Conservation (phyloP, 2,888 invertebrate species). For the Tortricodes alternella region DNA sequence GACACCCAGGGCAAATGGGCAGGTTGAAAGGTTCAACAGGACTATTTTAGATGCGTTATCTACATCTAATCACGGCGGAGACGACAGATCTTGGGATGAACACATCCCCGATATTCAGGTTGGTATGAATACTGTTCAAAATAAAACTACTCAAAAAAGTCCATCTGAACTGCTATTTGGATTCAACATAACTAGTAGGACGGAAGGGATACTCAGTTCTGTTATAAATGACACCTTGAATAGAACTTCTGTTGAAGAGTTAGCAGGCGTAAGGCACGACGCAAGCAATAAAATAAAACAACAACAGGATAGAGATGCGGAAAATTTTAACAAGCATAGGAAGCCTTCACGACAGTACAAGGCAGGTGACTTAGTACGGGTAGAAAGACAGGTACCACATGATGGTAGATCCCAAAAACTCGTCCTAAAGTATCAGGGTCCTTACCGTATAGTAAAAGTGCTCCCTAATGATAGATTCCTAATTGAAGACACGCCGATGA, state of each 20-base stretch:
- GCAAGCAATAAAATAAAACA: no score
- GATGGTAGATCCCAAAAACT: background rate
- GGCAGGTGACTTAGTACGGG: no score
- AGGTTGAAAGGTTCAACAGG: slow-evolving; percentile 20
- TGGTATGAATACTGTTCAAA: slow-evolving; percentile 5
- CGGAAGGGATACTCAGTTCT: background rate
- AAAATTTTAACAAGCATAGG: background rate
- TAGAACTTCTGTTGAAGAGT: no score
- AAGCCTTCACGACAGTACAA: background rate
- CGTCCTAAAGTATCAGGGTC: no score
- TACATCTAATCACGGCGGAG: slow-evolving; percentile 7
- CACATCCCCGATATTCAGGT: no score
- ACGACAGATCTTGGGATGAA: slow-evolving; percentile 15
- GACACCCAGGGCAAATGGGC: slow-evolving; percentile 21
- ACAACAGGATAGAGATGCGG: background rate
- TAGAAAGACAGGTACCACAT: background rate
- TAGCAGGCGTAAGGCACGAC: no score
- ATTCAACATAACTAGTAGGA: no score
- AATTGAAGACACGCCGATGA: slow-evolving; percentile 17
- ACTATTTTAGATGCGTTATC: background rate
- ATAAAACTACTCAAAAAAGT: slow-evolving; percentile 9
- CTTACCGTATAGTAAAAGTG: no score
- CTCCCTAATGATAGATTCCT: no score
- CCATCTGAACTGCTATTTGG: no score
- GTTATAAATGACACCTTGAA: no score